Percentiles rank a stretch among this genome's conserved stretches.
These are phyloP conservation scores for Steinernema feltiae DNA, from an alignment of 1,140 invertebrate genomes.

Conservation along the genomic window DNA sequence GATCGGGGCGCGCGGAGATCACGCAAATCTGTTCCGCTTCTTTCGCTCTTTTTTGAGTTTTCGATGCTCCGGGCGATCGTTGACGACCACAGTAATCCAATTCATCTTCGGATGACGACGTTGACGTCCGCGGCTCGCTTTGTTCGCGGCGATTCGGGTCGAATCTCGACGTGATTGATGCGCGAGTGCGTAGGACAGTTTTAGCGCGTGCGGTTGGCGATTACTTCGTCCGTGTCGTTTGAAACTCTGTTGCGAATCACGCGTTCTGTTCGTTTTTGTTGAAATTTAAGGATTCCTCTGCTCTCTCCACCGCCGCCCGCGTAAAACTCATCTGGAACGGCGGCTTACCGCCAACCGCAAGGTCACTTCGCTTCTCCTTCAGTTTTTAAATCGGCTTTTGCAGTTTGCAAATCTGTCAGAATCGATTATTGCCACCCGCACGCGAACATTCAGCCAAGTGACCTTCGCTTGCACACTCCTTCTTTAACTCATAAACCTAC, in stretches of 20 bases:
- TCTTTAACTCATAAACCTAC: too few species aligned
- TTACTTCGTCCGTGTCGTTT: background rate
- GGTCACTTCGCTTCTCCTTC: too few species aligned
- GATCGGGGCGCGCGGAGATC: too few species aligned
- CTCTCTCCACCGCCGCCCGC: background rate
- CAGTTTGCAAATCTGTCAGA: too few species aligned
- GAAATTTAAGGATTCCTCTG: background rate
- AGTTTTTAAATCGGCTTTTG: too few species aligned
- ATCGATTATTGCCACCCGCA: too few species aligned
- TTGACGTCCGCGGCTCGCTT: background rate
- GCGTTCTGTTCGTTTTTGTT: background rate
- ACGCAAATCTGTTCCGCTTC: too few species aligned
- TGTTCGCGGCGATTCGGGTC: background rate
- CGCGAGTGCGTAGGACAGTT: too few species aligned
- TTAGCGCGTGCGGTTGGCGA: background rate
- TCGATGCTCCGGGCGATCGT: background rate
- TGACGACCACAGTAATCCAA: background rate
- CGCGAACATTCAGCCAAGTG: too few species aligned
- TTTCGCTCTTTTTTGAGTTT: too few species aligned
- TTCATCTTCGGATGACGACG: constrained; percentile 7
- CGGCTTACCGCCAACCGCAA: too few species aligned
- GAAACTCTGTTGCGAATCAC: constrained; percentile 9
- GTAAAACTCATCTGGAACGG: background rate
- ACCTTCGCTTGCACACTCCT: too few species aligned
- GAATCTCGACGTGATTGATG: background rate